A percentile compares a stretch with the other conserved stretches of the same genome.
Evolutionary conservation across 1,140 invertebrate genomes (phyloP).

Genomic region (Pseudomyrmex flavicornis): DNA sequence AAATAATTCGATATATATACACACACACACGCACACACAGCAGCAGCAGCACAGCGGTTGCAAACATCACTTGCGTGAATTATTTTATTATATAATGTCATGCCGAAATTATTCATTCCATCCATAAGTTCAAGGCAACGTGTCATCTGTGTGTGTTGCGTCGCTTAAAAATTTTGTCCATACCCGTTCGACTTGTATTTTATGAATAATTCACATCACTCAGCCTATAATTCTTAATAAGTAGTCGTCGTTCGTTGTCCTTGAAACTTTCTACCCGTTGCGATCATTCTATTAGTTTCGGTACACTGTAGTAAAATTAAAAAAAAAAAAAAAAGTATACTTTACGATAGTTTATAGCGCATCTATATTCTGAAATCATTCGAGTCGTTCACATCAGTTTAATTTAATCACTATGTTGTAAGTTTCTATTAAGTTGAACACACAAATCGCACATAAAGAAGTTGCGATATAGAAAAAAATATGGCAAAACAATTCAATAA

Average conservation of each 20-base stretch:
- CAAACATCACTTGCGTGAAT: conserved; percentile 1
- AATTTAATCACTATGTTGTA: conserved; percentile 18
- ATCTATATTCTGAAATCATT: not conserved
- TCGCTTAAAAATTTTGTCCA: conserved; percentile 45
- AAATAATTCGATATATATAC: not conserved
- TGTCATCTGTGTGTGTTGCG: conserved; percentile 15
- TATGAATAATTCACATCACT: conserved; percentile 59
- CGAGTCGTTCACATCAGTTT: not conserved
- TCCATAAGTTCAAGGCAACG: conserved; percentile 56
- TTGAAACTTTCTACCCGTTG: conserved; percentile 35
- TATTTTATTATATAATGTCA: conserved; percentile 36
- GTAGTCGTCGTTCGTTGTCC: conserved; percentile 12
- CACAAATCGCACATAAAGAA: not conserved
- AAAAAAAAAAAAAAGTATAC: conserved; percentile 24
- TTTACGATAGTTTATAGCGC: conserved; percentile 26
- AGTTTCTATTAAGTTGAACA: not conserved
- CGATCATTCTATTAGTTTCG: conserved; percentile 8
- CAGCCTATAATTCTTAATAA: conserved; percentile 38
- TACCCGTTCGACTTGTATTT: conserved; percentile 2
- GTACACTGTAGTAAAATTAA: not conserved
- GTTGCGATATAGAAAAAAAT: too few relatives aligned
- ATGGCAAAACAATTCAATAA: too few relatives aligned
- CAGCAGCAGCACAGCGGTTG: too few relatives aligned
- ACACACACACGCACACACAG: not conserved
- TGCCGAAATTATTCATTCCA: conserved; percentile 43